A percentile compares a stretch with the other conserved stretches of the same genome.
phyloP scores from a whole-genome alignment of 2,888 invertebrate genomes.

The Trichogramma dendrolimi region DNA sequence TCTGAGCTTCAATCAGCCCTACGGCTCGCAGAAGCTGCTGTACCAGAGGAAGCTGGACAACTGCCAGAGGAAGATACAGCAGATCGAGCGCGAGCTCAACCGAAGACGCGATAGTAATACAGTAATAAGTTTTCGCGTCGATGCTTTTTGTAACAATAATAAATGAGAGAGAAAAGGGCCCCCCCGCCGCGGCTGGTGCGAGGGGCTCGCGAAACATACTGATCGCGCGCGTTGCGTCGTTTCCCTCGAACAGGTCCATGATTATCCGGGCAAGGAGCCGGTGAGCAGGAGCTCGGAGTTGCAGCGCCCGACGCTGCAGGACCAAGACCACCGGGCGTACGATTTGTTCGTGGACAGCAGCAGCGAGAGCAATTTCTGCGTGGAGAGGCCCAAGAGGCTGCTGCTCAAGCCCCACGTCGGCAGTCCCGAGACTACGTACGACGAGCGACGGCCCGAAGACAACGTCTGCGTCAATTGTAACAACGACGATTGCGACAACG shows the following conservation, averaged over 20 bases:
- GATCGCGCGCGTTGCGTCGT: background rate
- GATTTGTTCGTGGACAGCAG: constrained; percentile 38
- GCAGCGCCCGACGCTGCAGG: constrained; percentile 33
- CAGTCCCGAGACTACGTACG: constrained; percentile 38
- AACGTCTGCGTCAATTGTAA: no score
- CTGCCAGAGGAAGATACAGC: constrained; percentile 42
- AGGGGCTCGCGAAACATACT: background rate
- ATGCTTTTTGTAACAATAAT: background rate
- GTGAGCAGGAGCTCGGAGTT: background rate
- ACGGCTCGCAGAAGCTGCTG: constrained; percentile 40
- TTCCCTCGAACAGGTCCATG: no score
- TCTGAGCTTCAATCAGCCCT: constrained; percentile 39
- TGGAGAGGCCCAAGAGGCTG: constrained; percentile 36
- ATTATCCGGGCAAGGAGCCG: no score
- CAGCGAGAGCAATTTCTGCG: constrained; percentile 10
- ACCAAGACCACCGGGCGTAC: no score
- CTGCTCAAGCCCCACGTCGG: constrained; percentile 40
- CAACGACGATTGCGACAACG: no score
- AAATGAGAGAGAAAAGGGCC: background rate
- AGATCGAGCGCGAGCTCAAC: constrained; percentile 43
- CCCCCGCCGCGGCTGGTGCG: background rate
- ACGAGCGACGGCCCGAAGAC: background rate
- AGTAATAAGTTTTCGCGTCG: background rate
- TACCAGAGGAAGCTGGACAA: constrained; percentile 40
- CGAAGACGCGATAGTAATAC: constrained; percentile 29